Conservation (phyloP, 2,113 vertebrate species). For the Anseranas semipalmata region DNA sequence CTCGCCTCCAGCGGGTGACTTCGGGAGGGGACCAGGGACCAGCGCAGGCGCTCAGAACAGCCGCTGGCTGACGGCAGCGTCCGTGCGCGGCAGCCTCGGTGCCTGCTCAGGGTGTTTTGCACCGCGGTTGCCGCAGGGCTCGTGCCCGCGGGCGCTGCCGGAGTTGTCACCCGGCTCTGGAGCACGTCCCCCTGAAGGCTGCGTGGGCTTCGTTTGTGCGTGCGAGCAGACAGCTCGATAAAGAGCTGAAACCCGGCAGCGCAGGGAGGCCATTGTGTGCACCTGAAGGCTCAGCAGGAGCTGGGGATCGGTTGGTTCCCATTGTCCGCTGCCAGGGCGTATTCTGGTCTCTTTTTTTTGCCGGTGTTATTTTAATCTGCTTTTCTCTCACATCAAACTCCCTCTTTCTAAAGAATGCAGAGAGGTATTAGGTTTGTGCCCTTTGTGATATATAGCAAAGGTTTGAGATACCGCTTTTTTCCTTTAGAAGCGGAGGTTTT, state of each 20-base stretch:
- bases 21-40: background rate
- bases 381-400: constrained; percentile 38
- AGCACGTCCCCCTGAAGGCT: background rate
- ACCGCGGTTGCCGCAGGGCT: background rate
- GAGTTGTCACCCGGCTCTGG: background rate
- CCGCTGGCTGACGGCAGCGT: background rate
- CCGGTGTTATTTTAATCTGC: constrained; percentile 20
- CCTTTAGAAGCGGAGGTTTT: background rate
- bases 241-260: accelerated
- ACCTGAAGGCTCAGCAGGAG: background rate
- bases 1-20: background rate
- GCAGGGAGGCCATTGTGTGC: background rate
- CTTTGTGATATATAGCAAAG: background rate
- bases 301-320: accelerated
- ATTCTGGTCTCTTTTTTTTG: background rate
- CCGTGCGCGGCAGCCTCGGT: accelerated
- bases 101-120: background rate
- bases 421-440: background rate
- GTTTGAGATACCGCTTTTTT: background rate
- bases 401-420: background rate
- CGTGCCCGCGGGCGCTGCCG: accelerated
- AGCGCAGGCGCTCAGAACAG: accelerated
- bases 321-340: background rate
- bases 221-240: background rate
- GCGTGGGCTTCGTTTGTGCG: background rate